Percentiles rank a stretch among this genome's conserved stretches.
phyloP scores from a whole-genome alignment of 2,888 invertebrate genomes.

The Argyra leucocephala region DNA sequence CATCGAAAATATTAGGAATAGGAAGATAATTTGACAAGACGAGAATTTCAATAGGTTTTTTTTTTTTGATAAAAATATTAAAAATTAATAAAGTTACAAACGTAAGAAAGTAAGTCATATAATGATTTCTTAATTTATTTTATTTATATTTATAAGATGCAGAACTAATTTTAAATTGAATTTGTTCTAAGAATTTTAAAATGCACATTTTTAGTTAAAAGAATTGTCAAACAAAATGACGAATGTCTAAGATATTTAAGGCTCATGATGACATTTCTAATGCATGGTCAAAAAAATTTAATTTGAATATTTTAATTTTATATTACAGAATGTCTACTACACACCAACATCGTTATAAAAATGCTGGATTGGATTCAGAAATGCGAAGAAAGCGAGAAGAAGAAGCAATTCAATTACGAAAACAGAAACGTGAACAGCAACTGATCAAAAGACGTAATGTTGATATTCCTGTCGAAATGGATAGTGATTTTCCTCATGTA shows the following conservation, averaged over 20 bases:
- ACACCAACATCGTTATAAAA: constrained; percentile 89
- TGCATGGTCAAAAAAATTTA: constrained; percentile 2
- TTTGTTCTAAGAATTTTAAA: too few species aligned
- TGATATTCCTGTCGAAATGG: constrained; percentile 41
- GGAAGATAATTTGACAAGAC: neutral
- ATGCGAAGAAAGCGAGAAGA: constrained; percentile 85
- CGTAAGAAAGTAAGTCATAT: neutral
- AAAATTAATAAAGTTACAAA: neutral
- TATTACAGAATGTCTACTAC: constrained; percentile 59
- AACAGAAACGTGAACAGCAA: constrained; percentile 92
- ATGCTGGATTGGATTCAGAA: constrained; percentile 84
- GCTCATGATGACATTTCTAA: neutral
- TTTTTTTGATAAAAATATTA: neutral
- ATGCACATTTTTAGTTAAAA: constrained; percentile 1
- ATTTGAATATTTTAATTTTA: neutral
- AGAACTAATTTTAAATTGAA: too few species aligned
- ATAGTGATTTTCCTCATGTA: constrained; percentile 41
- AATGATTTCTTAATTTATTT: too few species aligned
- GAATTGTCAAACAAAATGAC: neutral
- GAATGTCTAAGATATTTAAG: constrained; percentile 1
- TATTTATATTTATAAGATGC: too few species aligned
- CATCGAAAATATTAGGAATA: too few species aligned
- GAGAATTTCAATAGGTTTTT: neutral
- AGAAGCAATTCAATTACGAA: constrained; percentile 89
- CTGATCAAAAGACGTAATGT: constrained; percentile 88